Evolutionary conservation across 2,113 vertebrate genomes (phyloP).

Genomic region (Myotis brandtii): DNA sequence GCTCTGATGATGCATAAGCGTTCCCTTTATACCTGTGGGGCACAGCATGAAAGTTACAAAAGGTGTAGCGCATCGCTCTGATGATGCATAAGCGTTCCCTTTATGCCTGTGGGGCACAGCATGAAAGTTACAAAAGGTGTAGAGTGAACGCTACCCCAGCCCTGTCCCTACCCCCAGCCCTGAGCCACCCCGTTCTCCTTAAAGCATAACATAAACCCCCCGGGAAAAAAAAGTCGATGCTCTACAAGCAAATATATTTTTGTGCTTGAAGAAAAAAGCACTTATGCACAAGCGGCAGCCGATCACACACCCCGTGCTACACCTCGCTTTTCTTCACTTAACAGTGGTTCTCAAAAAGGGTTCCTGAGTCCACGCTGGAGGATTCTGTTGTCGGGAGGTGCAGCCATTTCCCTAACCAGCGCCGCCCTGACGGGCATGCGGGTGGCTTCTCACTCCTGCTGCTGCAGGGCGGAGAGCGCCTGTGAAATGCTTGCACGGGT

Average conservation of each 20-base stretch:
- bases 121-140: neutral
- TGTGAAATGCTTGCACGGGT: accelerated
- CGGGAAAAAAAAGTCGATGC: neutral
- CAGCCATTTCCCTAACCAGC: neutral
- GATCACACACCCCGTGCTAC: accelerated
- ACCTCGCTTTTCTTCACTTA: neutral
- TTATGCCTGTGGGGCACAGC: accelerated
- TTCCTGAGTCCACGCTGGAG: accelerated
- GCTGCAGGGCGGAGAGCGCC: accelerated
- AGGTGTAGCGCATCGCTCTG: accelerated
- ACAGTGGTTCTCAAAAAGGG: neutral
- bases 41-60: neutral
- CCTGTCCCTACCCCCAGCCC: neutral
- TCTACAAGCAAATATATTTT: neutral
- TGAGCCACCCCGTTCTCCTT: neutral
- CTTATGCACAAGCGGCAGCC: neutral
- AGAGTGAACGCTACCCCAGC: neutral
- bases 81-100: too few species aligned
- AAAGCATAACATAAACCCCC: neutral
- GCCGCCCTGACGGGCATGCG: neutral
- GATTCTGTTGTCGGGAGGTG: neutral
- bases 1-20: too few species aligned
- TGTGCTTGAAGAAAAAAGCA: neutral
- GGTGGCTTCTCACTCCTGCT: neutral
- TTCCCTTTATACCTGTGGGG: accelerated